phyloP scores from a whole-genome alignment of 2,797 vertebrate species.

The Crenichthys baileyi region DNA sequence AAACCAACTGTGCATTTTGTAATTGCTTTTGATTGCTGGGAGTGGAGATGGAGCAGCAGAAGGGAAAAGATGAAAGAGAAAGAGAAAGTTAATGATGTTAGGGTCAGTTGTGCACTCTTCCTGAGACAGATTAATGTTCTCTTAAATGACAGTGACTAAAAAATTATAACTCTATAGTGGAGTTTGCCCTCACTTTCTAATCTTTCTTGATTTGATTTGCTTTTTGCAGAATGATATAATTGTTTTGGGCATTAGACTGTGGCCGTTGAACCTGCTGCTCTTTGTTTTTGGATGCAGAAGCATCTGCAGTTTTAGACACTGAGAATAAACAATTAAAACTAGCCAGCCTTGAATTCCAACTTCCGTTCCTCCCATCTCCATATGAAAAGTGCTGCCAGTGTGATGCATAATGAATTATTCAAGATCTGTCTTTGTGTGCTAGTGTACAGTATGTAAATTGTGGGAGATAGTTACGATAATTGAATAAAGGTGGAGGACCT shows the following conservation, averaged over 20 bases:
- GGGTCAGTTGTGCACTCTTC: neutral
- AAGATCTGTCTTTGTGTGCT: conserved; percentile 38
- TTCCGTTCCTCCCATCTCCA: conserved; percentile 53
- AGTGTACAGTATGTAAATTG: conserved; percentile 59
- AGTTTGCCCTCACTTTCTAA: neutral
- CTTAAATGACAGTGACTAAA: neutral
- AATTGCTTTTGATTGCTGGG: conserved; percentile 35
- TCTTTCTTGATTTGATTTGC: conserved; percentile 23
- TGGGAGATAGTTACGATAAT: conserved; percentile 63
- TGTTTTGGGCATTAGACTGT: conserved; percentile 17
- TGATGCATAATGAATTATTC: conserved; percentile 79
- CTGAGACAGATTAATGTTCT: conserved; percentile 1
- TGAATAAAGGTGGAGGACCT: conserved; percentile 69
- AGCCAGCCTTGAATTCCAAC: conserved; percentile 50
- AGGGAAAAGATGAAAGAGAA: conserved; percentile 19
- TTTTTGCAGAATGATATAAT: conserved; percentile 8
- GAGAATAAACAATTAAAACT: conserved; percentile 62
- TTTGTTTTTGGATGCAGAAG: conserved; percentile 41
- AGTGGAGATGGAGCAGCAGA: conserved; percentile 5
- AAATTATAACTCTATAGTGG: neutral
- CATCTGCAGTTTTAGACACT: conserved; percentile 41
- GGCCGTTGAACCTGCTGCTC: conserved; percentile 35
- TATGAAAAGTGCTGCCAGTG: conserved; percentile 48
- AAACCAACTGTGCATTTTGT: conserved; percentile 19
- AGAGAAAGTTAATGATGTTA: conserved; percentile 9